A percentile compares a stretch with the other conserved stretches of the same genome.
Conservation (phyloP, 2,888 invertebrate species). For the Anoplius nigerrimus region DNA sequence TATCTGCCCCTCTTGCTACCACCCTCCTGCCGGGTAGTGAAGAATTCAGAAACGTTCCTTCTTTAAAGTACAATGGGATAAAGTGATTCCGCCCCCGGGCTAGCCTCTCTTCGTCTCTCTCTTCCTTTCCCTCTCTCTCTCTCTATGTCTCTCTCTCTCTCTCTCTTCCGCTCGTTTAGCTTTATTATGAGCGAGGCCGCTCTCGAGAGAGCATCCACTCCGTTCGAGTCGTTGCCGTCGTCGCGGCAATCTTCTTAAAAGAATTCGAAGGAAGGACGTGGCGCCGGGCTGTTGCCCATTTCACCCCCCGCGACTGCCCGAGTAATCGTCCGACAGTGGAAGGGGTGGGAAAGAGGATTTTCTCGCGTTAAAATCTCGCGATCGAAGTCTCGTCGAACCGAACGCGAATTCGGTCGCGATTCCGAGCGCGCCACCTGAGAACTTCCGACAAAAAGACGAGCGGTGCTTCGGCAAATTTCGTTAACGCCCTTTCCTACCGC, state of each 20-base stretch:
- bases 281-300: background rate
- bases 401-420: too few relatives aligned
- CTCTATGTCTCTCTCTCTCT: too few relatives aligned
- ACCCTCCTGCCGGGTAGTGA: background rate
- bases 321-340: background rate
- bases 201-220: slow-evolving; percentile 23
- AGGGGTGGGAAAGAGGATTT: background rate
- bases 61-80: slow-evolving; percentile 30
- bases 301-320: background rate
- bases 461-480: slow-evolving; percentile 2
- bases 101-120: too few relatives aligned
- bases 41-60: slow-evolving; percentile 24
- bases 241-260: slow-evolving; percentile 28
- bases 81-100: slow-evolving; percentile 25
- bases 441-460: background rate
- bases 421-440: too few relatives aligned
- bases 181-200: slow-evolving; percentile 28
- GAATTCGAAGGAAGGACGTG: slow-evolving; percentile 5
- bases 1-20: background rate
- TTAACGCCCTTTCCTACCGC: background rate
- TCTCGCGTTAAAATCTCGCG: too few relatives aligned
- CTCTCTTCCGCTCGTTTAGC: slow-evolving; percentile 27
- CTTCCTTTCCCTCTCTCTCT: too few relatives aligned
- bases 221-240: slow-evolving; percentile 15
- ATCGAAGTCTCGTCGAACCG: too few relatives aligned